These are phyloP conservation scores for Globia sparganii DNA, from an alignment of 2,888 invertebrate genomes.

Conservation along the genomic window DNA sequence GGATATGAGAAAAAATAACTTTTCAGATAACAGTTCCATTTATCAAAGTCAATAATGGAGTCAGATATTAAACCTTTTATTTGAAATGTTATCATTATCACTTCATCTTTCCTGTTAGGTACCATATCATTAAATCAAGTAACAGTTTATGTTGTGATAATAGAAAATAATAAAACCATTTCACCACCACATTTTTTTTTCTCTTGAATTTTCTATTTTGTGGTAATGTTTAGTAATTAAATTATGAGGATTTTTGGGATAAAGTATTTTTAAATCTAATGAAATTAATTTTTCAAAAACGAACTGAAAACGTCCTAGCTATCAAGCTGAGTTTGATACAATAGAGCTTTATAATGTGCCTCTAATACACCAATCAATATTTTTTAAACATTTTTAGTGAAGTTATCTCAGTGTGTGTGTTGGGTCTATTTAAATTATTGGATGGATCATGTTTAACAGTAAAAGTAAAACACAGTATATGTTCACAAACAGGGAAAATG, in stretches of 20 bases:
- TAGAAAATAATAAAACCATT: not conserved
- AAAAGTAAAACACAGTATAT: too few species aligned
- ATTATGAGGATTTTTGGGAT: not conserved
- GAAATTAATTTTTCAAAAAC: not conserved
- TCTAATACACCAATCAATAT: not conserved
- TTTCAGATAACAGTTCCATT: constrained; percentile 1
- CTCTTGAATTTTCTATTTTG: not conserved
- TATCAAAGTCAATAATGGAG: constrained; percentile 17
- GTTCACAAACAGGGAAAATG: too few species aligned
- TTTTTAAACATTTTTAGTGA: too few species aligned
- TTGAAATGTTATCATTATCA: constrained; percentile 38
- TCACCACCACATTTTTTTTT: not conserved
- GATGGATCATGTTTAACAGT: too few species aligned
- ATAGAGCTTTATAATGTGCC: not conserved
- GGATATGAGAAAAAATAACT: too few species aligned
- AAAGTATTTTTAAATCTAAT: not conserved
- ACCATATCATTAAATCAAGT: constrained; percentile 27
- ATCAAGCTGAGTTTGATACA: not conserved
- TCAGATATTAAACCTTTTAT: constrained; percentile 30
- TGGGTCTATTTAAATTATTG: too few species aligned
- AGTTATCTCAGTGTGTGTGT: too few species aligned
- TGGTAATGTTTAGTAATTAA: not conserved
- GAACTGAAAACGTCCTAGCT: not conserved
- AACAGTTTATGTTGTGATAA: constrained; percentile 35
- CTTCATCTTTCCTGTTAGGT: constrained; percentile 27